A percentile compares a stretch with the other conserved stretches of the same genome.
These are phyloP conservation scores for Pseudopodoces humilis DNA, from an alignment of 2,113 vertebrate species.

Conservation along the genomic window DNA sequence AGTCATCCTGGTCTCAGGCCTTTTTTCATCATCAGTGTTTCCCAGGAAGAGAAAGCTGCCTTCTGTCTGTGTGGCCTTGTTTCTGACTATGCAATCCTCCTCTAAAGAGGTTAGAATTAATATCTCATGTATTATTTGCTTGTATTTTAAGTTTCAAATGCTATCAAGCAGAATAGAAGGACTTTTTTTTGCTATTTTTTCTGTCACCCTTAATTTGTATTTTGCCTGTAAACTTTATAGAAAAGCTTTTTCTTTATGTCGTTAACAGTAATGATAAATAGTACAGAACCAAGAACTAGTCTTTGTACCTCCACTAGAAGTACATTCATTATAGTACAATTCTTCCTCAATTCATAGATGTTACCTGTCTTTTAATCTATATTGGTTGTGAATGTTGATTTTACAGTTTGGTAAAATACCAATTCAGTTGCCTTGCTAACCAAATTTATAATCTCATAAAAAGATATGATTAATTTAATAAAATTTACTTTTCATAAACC, in stretches of 20 bases:
- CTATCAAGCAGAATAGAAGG: not conserved
- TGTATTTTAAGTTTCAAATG: not conserved
- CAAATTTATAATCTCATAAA: not conserved
- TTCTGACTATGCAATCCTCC: not conserved
- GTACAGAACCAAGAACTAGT: not conserved
- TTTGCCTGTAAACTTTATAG: not conserved
- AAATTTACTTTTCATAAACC: not conserved
- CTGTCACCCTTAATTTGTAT: not conserved
- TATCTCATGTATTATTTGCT: not conserved
- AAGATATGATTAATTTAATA: not conserved
- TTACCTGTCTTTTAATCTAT: not conserved
- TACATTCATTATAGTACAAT: not conserved
- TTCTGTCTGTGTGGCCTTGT: not conserved
- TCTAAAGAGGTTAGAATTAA: not conserved
- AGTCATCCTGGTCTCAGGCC: constrained; percentile 29
- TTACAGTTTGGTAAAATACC: not conserved
- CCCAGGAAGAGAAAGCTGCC: constrained; percentile 10
- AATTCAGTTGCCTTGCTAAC: not conserved
- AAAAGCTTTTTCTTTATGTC: not conserved
- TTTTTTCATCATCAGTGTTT: constrained; percentile 32
- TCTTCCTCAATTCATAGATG: not conserved
- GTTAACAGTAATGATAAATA: not conserved
- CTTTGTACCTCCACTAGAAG: not conserved
- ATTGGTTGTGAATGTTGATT: not conserved
- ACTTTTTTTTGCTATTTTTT: not conserved